Percentiles rank a stretch among this genome's conserved stretches.
These are phyloP conservation scores for Hippolais icterina DNA, from an alignment of 2,113 vertebrate species.

Conservation along the genomic window DNA sequence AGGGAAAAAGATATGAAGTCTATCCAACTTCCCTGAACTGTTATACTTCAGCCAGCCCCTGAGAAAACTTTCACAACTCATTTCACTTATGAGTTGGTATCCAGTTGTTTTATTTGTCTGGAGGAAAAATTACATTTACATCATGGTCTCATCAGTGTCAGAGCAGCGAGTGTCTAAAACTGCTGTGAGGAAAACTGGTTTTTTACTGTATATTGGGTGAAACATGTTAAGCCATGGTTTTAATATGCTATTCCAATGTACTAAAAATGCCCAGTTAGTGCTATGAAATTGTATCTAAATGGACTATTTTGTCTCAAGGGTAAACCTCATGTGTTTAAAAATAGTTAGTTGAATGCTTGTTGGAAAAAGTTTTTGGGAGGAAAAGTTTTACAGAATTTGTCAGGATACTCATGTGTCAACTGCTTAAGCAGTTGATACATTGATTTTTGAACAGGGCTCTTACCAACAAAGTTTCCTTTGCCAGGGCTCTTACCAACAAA, in stretches of 20 bases:
- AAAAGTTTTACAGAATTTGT: background rate
- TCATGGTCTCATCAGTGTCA: background rate
- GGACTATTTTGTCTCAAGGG: background rate
- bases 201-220: background rate
- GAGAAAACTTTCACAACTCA: background rate
- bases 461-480: no score
- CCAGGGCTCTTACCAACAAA: fast-evolving
- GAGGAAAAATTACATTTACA: background rate
- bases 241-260: background rate
- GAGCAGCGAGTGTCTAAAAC: background rate
- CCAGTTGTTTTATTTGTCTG: background rate
- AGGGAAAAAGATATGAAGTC: background rate
- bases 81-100: background rate
- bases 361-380: background rate
- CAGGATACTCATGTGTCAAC: background rate
- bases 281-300: background rate
- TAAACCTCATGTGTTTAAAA: background rate
- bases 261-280: background rate
- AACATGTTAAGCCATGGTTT: background rate
- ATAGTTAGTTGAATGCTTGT: background rate
- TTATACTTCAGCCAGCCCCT: background rate
- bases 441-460: background rate
- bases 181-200: background rate
- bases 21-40: background rate
- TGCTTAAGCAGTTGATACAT: background rate